These are phyloP conservation scores for Thrips palmi DNA, from an alignment of 1,140 invertebrate species.

Conservation along the genomic window DNA sequence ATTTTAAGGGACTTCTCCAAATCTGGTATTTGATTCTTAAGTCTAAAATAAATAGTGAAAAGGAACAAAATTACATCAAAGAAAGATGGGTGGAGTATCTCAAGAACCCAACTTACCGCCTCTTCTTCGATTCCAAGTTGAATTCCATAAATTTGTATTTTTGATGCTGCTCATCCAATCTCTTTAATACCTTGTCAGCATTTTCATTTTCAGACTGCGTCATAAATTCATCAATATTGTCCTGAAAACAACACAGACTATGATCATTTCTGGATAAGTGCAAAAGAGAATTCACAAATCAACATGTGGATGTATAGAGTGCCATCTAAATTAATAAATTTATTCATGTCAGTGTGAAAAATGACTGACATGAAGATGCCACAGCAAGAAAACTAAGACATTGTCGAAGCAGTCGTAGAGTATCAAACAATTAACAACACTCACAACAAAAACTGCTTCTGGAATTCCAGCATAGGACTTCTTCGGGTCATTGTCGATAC, in stretches of 20 bases:
- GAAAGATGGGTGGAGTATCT: background rate
- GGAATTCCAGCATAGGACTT: constrained; percentile 22
- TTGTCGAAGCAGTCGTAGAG: background rate
- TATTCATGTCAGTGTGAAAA: background rate
- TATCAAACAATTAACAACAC: background rate
- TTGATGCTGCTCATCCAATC: constrained; percentile 75
- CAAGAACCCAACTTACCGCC: constrained; percentile 28
- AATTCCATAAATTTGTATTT: constrained; percentile 97
- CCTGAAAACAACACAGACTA: constrained; percentile 34
- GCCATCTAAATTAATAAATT: background rate
- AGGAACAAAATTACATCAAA: constrained; percentile 3
- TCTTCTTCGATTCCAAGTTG: constrained; percentile 65
- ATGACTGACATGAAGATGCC: background rate
- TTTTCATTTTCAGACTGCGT: constrained; percentile 56
- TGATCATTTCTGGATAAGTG: background rate
- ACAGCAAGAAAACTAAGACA: background rate
- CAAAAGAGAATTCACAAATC: background rate
- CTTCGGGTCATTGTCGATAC: constrained; percentile 13
- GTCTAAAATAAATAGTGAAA: constrained; percentile 22
- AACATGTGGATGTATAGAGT: background rate
- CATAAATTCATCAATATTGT: constrained; percentile 93
- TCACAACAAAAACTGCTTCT: constrained; percentile 23
- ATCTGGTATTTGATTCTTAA: constrained; percentile 84
- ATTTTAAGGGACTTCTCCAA: constrained; percentile 80
- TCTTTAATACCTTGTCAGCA: constrained; percentile 65